Evolutionary conservation across 2,797 vertebrate genomes (phyloP), one percentile per base, ranked within the genome.

Genomic region (Ispidina picta): DNA sequence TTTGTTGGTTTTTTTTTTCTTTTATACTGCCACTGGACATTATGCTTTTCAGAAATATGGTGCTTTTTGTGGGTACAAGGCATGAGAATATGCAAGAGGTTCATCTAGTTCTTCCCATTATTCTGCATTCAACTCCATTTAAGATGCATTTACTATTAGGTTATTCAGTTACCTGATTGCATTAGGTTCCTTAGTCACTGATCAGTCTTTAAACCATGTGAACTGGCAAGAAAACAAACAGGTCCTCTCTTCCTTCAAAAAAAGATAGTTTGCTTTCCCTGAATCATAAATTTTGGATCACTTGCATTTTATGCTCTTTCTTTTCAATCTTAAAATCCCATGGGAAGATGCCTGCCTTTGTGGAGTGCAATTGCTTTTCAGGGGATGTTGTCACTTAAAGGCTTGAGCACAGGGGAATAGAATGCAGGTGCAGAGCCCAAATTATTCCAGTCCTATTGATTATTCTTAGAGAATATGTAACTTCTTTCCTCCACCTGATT

Each of bases 81-180:
- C 35, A 76, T 66, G 17, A 59, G 68, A 83, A 41, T 25, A 76
- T 25, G 48, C 39, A 51, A 66, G 35, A 17, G 78, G 11, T 66
- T 91, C 26, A 59, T 92, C 49, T 54, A 60, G 33, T 83, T 86
- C 59, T 48, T 91, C 75, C 25, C 56, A 35, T 88, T 92, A 76
- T 78, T 75, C 39, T 86, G 23, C 48, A 29, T 87, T 89, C 58
- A 76, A 49, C 33, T 85, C 55, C 62, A 87, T 84, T 93, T 83
- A 83, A 86, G 46, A 83, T 37, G 39, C 70, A 72, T 89, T 92
- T 91, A 31, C 80, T 83, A 37, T 88, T 88, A 78, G 39, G 31
- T 69, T 93, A 59, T 89, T 86, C 63, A 63, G 22, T 74, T 92
- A 29, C 39, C 51, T 89, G 52, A 89, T 94, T 86, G 20, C 43